phyloP scores from a whole-genome alignment of 1,140 invertebrate species.

The Drosophila ficusphila region DNA sequence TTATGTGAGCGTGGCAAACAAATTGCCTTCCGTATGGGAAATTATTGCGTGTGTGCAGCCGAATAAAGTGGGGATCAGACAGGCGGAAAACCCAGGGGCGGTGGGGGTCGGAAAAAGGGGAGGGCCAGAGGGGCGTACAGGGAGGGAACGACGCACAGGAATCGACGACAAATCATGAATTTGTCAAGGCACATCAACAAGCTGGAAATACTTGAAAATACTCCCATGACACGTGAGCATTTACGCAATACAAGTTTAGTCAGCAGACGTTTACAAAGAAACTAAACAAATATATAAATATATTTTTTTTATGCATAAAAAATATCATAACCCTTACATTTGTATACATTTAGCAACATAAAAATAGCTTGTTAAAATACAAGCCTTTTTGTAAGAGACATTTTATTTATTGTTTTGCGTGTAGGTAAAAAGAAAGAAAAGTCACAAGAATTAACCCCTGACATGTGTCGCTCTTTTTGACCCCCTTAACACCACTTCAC shows the following conservation, averaged over 20 bases:
- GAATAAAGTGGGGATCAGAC: conserved; percentile 32
- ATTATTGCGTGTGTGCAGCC: conserved; percentile 59
- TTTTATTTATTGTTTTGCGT: neutral
- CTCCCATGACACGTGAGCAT: conserved; percentile 23
- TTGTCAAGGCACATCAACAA: conserved; percentile 51
- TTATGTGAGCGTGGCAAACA: conserved; percentile 74
- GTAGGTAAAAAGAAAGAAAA: conserved; percentile 2
- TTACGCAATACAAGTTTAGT: conserved; percentile 25
- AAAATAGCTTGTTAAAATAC: no score
- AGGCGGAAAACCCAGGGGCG: neutral
- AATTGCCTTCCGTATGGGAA: conserved; percentile 74
- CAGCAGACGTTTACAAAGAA: neutral
- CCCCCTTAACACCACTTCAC: conserved; percentile 11
- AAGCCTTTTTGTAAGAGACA: no score
- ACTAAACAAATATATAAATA: neutral
- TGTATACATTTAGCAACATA: no score
- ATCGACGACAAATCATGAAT: conserved; percentile 73
- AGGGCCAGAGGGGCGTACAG: neutral
- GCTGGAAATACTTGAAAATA: conserved; percentile 23
- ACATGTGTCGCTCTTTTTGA: conserved; percentile 19
- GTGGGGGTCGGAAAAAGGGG: neutral
- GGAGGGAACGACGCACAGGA: conserved; percentile 33
- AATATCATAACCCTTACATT: no score
- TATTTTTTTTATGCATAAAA: neutral
- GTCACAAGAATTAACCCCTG: conserved; percentile 17